These are phyloP conservation scores for Virgularia gustaviana DNA, from an alignment of 92 coral and sea anemone species.

Conservation along the genomic window DNA sequence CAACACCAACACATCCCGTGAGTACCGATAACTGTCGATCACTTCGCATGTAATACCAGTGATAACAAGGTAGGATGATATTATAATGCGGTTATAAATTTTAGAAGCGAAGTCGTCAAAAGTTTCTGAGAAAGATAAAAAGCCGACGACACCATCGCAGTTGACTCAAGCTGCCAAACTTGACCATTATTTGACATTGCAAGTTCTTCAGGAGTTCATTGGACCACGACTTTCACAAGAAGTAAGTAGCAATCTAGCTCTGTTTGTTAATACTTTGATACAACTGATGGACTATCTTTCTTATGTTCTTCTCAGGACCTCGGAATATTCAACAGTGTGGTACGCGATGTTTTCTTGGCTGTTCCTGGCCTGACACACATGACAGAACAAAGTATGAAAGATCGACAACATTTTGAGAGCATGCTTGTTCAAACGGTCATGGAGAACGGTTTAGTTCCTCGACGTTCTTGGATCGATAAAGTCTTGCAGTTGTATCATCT, in stretches of 20 bases:
- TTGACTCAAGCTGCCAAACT: conserved; percentile 79
- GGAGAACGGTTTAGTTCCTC: conserved; percentile 86
- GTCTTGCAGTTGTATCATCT: conserved; percentile 79
- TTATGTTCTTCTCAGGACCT: conserved; percentile 77
- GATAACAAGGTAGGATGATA: not conserved
- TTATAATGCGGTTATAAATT: too few relatives aligned
- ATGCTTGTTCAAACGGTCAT: conserved; percentile 66
- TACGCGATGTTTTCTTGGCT: conserved; percentile 84
- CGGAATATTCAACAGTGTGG: conserved; percentile 65
- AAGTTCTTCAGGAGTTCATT: conserved; percentile 81
- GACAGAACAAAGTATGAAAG: conserved; percentile 81
- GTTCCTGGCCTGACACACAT: conserved; percentile 72
- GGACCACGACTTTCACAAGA: conserved; percentile 93
- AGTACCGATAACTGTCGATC: too few relatives aligned
- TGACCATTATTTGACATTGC: conserved; percentile 79
- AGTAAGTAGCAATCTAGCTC: conserved; percentile 36
- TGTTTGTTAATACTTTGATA: not conserved
- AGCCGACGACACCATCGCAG: conserved; percentile 86
- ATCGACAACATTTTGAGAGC: conserved; percentile 76
- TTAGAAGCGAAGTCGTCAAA: conserved; percentile 36
- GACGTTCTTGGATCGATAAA: conserved; percentile 83
- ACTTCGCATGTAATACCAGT: not conserved
- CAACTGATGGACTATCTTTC: not conserved
- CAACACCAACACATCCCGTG: not conserved
- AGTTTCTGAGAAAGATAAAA: conserved; percentile 77